Conservation (phyloP, 1,140 invertebrate genomes). For the Heliconius hewitsoni region DNA sequence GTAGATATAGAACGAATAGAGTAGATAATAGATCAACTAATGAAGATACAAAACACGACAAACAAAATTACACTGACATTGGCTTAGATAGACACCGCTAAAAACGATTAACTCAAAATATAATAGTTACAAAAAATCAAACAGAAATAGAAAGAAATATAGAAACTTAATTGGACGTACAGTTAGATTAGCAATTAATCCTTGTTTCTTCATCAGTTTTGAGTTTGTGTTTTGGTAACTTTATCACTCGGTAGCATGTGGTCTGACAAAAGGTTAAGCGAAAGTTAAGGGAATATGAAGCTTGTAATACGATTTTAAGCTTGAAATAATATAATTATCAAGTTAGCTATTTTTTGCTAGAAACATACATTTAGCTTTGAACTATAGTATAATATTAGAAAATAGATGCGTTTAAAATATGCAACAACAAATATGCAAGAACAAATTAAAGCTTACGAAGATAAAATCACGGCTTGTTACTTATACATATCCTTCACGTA, state of each 20-base stretch:
- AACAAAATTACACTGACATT: constrained; percentile 35
- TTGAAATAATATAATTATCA: constrained; percentile 4
- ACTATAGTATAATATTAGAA: constrained; percentile 18
- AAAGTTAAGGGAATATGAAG: constrained; percentile 23
- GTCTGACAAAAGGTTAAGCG: constrained; percentile 28
- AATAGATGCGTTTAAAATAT: constrained; percentile 17
- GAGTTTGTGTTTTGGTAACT: constrained; percentile 15
- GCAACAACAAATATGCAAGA: constrained; percentile 9
- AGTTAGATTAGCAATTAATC: neutral
- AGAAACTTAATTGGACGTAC: neutral
- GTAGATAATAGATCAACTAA: constrained; percentile 50
- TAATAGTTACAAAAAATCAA: neutral
- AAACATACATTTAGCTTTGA: constrained; percentile 14
- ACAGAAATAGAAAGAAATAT: neutral
- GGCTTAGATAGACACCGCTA: neutral
- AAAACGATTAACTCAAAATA: neutral
- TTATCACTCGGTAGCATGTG: constrained; percentile 32
- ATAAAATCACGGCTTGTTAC: constrained; percentile 32
- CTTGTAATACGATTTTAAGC: constrained; percentile 27
- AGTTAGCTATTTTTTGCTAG: constrained; percentile 24
- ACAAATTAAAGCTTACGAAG: constrained; percentile 30
- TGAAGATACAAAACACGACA: constrained; percentile 39
- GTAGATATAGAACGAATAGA: constrained; percentile 56
- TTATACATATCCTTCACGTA: constrained; percentile 17
- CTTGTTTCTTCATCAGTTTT: constrained; percentile 43